Conservation (phyloP, 1,140 invertebrate genomes). For the Prorops nasuta region DNA sequence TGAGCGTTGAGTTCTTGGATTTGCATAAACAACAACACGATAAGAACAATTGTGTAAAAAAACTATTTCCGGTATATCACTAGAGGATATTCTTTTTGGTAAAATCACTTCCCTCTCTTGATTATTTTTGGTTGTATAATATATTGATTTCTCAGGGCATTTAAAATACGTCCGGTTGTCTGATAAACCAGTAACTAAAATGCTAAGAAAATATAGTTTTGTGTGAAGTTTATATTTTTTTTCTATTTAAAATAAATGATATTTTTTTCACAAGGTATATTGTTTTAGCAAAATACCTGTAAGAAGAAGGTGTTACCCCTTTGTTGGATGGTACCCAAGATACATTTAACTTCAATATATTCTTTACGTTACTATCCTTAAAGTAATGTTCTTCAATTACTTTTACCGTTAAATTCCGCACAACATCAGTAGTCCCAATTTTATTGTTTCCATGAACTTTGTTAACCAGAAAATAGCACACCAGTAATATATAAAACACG, state of each 20-base stretch:
- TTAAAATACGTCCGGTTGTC: neutral
- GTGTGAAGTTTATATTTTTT: no score
- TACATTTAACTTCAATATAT: slow-evolving; percentile 28
- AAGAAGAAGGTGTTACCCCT: slow-evolving; percentile 19
- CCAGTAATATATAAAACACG: neutral
- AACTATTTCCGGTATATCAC: slow-evolving; percentile 32
- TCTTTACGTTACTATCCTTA: neutral
- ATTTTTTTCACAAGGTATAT: neutral
- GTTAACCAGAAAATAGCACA: neutral
- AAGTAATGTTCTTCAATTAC: slow-evolving; percentile 3
- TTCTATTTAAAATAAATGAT: neutral
- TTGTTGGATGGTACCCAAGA: slow-evolving; percentile 29
- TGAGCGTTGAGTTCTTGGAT: slow-evolving; percentile 33
- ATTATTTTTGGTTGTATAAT: slow-evolving; percentile 27
- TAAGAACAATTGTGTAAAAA: slow-evolving; percentile 40
- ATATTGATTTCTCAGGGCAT: slow-evolving; percentile 29
- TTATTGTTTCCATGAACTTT: neutral
- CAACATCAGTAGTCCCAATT: slow-evolving; percentile 5
- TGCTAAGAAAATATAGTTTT: slow-evolving; percentile 8
- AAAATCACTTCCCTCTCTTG: slow-evolving; percentile 26
- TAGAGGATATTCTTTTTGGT: slow-evolving; percentile 31
- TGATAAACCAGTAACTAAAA: slow-evolving; percentile 20
- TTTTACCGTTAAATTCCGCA: slow-evolving; percentile 17
- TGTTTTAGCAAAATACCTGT: slow-evolving; percentile 23
- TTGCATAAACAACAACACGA: slow-evolving; percentile 38